Base-by-base conservation (phyloP, 64 coral and sea anemone genomes). In the Porites lutea region DNA sequence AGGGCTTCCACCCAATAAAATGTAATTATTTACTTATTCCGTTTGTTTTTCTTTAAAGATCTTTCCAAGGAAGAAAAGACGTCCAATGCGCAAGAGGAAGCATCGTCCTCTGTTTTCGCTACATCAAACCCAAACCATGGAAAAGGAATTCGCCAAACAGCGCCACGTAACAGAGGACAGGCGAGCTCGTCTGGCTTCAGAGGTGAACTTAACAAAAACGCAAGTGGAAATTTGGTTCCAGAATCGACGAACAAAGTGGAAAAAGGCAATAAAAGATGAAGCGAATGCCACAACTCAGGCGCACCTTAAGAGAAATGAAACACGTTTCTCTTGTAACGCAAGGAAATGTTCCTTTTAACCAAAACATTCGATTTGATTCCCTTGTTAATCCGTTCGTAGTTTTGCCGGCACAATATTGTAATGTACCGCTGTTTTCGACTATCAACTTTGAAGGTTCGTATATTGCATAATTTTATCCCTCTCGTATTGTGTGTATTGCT, bases 171-270 rank as follows among this genome's bases (percentile, higher is more conserved):
- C 94, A 0, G 94, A 96, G 65, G 89, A 90, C 1, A 96, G 89
- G 67, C 67, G 94, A 46, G 84, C 83, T 19, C 90, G 92, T 84
- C 59, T 96, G 13, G 92, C 94, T 47, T 88, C 71, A 84, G 94
- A 96, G 5, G 57, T 96, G 12, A 89, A 89, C 44, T 60, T 96
- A 52, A 96, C 94, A 74, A 90, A 96, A 96, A 92, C 89, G 14
- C 94, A 96, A 82, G 94, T 96, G 3, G 92, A 96, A 89, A 96
- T 90, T 2, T 96, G 94, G 94, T 96, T 91, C 72, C 94, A 96
- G 78, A 96, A 96, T 66, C 87, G 94, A 74, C 46, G 94, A 83
- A 96, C 94, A 51, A 96, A 96, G 80, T 96, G 94, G 94, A 90
- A 90, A 55, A 96, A 92, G 71, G 94, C 92, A 79, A 87, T 82